Evolutionary conservation across 2,888 invertebrate genomes (phyloP).

Genomic region (Hydroisotoma schaefferi): DNA sequence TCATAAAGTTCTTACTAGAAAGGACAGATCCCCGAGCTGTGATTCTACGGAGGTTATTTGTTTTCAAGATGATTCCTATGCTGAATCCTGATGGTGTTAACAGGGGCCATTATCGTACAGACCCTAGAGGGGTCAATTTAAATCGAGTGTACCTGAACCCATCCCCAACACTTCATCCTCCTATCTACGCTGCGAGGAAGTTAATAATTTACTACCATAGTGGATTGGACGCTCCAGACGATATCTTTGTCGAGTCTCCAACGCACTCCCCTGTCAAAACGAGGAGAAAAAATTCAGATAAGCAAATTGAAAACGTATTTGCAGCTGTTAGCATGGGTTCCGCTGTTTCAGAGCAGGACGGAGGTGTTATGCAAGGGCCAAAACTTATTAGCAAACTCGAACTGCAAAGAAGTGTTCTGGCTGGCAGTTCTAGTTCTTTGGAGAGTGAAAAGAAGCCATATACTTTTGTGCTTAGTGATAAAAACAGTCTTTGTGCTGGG

Average conservation of each 20-base stretch:
- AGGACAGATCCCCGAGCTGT: conserved; percentile 72
- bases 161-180: conserved; percentile 69
- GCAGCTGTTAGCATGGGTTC: too few species aligned
- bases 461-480: conserved; percentile 40
- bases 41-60: conserved; percentile 68
- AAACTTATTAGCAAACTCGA: too few species aligned
- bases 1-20: conserved; percentile 71
- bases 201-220: conserved; percentile 55
- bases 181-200: conserved; percentile 78
- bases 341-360: too few species aligned
- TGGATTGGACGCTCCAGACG: conserved; percentile 42
- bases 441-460: conserved; percentile 31
- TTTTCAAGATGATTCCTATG: conserved; percentile 87
- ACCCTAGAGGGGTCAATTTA: conserved; percentile 80
- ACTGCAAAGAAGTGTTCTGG: too few species aligned
- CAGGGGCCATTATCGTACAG: conserved; percentile 79
- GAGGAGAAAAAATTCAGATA: too few species aligned
- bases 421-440: background rate
- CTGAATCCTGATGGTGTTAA: conserved; percentile 88
- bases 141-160: conserved; percentile 80
- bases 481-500: conserved; percentile 44
- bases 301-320: too few species aligned
- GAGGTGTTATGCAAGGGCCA: too few species aligned
- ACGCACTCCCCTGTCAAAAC: too few species aligned
- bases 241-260: too few species aligned